A percentile compares a stretch with the other conserved stretches of the same genome.
Conservation (phyloP, 2,113 vertebrate species). For the Sceloporus undulatus region DNA sequence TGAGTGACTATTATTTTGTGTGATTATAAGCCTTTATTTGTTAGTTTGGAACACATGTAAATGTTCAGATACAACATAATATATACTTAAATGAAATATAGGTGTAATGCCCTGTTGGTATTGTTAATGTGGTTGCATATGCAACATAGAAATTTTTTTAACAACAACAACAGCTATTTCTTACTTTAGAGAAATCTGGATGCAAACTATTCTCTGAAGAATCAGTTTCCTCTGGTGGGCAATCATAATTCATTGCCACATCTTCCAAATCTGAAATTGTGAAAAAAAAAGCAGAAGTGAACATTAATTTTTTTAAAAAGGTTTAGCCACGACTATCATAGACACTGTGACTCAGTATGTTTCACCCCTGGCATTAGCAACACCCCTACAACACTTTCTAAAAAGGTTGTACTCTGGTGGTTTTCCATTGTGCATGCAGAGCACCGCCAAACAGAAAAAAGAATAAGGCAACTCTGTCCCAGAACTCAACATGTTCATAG, state of each 20-base stretch:
- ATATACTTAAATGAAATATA: background rate
- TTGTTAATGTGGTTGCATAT: background rate
- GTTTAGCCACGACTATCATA: background rate
- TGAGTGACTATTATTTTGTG: no score
- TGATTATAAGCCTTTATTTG: background rate
- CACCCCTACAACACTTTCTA: background rate
- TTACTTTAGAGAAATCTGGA: constrained; percentile 94
- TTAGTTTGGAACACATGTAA: background rate
- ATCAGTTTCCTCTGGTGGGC: constrained; percentile 85
- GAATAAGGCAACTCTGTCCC: background rate
- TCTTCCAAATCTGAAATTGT: constrained; percentile 85
- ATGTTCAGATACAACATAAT: background rate
- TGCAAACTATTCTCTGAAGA: constrained; percentile 87
- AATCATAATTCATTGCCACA: constrained; percentile 76
- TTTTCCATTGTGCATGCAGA: background rate
- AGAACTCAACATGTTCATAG: background rate
- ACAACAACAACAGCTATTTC: background rate
- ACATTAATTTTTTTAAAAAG: background rate
- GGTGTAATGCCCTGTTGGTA: background rate
- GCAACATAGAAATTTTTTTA: background rate
- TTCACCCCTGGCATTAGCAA: background rate
- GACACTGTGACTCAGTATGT: background rate
- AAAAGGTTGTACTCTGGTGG: background rate
- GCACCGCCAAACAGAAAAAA: background rate
- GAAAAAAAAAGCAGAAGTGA: background rate